A percentile compares a stretch with the other conserved stretches of the same genome.
phyloP scores from a whole-genome alignment of 2,797 vertebrate species.

The Phataginus tricuspis region DNA sequence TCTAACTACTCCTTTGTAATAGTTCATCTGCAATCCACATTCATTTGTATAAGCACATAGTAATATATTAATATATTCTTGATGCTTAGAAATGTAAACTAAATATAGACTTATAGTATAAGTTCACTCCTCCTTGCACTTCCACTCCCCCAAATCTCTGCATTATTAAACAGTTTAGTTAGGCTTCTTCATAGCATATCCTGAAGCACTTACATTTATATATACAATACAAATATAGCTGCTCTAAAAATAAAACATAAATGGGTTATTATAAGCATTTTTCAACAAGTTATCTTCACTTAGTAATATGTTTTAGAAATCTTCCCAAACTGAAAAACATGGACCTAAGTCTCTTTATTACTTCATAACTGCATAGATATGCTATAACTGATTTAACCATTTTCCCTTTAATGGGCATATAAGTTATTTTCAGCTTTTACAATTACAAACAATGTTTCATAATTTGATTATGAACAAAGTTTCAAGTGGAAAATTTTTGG shows the following conservation, averaged over 20 bases:
- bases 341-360: background rate
- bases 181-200: background rate
- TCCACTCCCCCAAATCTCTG: background rate
- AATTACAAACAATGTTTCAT: background rate
- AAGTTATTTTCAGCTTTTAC: conserved; percentile 47
- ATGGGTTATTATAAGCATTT: background rate
- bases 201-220: conserved; percentile 5
- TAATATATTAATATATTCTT: background rate
- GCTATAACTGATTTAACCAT: background rate
- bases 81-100: background rate
- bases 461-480: conserved; percentile 50
- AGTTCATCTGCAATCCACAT: background rate
- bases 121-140: background rate
- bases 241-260: background rate
- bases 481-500: background rate
- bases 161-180: background rate
- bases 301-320: conserved; percentile 9
- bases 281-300: conserved; percentile 44
- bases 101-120: background rate
- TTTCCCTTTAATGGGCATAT: background rate
- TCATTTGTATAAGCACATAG: background rate
- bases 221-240: background rate
- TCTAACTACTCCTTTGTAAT: background rate
- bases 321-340: conserved; percentile 40
- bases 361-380: background rate